A percentile compares a stretch with the other conserved stretches of the same genome.
phyloP scores from a whole-genome alignment of 2,797 vertebrate species.

The Phrynocephalus guinanensis region DNA sequence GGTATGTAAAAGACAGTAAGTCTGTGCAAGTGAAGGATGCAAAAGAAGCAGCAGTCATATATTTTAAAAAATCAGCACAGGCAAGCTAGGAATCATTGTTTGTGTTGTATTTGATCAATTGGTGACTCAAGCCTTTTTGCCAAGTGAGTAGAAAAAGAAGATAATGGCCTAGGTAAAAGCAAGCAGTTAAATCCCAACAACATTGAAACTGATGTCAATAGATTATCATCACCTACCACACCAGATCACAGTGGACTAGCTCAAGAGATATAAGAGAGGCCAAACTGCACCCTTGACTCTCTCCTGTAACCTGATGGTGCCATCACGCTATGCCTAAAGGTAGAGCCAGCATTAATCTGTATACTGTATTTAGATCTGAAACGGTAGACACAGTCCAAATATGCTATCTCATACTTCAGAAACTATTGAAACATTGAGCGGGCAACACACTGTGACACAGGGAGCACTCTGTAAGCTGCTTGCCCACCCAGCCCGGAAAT shows the following conservation, averaged over 20 bases:
- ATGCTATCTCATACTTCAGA: background rate
- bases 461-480: background rate
- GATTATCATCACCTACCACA: background rate
- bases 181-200: background rate
- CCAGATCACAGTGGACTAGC: too few relatives aligned
- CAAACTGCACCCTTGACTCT: background rate
- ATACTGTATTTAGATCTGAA: background rate
- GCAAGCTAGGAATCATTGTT: background rate
- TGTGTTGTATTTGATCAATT: background rate
- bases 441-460: background rate
- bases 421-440: background rate
- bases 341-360: background rate
- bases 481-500: too few relatives aligned
- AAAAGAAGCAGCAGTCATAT: background rate
- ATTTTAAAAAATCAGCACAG: background rate
- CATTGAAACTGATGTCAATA: too few relatives aligned
- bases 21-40: slow-evolving; percentile 54
- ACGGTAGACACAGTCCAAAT: background rate
- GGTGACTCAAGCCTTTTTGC: background rate
- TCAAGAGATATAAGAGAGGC: background rate
- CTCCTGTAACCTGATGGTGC: background rate
- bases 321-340: background rate
- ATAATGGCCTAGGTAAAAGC: background rate
- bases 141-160: background rate
- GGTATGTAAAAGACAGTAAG: slow-evolving; percentile 68